A percentile compares a stretch with the other conserved stretches of the same genome.
Conservation (phyloP, 1,140 invertebrate species). For the Orchesella cincta region DNA sequence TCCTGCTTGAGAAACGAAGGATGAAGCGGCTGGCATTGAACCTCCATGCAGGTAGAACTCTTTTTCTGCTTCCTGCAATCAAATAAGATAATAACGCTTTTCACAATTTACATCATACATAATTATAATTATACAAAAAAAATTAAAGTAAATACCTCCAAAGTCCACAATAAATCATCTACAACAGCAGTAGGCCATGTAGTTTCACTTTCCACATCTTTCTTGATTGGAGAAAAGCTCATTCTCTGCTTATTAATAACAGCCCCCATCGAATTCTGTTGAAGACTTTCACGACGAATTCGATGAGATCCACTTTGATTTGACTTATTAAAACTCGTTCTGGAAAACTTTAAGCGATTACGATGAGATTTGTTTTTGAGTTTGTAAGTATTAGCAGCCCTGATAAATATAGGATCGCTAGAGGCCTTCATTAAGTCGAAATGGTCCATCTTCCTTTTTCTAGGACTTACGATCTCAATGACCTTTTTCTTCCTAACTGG, state of each 20-base stretch:
- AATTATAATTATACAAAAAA: neutral
- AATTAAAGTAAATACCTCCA: slow-evolving; percentile 13
- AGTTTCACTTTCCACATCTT: neutral
- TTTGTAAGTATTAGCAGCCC: neutral
- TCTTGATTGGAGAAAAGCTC: neutral
- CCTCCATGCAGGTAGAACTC: neutral
- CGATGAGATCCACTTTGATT: neutral
- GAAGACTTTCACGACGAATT: neutral
- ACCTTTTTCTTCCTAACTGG: slow-evolving; percentile 18
- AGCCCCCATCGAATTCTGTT: neutral
- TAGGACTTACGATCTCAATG: slow-evolving; percentile 12
- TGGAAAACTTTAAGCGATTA: slow-evolving; percentile 15
- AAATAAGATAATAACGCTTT: neutral
- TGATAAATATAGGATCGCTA: slow-evolving; percentile 7
- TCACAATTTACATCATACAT: neutral
- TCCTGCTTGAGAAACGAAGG: too few species aligned
- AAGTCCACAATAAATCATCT: neutral
- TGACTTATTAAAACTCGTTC: slow-evolving; percentile 5
- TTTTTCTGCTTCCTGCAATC: neutral
- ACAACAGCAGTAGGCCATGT: neutral
- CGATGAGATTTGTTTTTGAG: neutral
- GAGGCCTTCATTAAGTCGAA: neutral
- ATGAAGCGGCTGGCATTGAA: too few species aligned
- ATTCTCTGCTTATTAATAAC: neutral
- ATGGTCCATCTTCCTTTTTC: slow-evolving; percentile 14